phyloP scores from a whole-genome alignment of 2,797 vertebrate genomes.

The Meriones psammophilus region DNA sequence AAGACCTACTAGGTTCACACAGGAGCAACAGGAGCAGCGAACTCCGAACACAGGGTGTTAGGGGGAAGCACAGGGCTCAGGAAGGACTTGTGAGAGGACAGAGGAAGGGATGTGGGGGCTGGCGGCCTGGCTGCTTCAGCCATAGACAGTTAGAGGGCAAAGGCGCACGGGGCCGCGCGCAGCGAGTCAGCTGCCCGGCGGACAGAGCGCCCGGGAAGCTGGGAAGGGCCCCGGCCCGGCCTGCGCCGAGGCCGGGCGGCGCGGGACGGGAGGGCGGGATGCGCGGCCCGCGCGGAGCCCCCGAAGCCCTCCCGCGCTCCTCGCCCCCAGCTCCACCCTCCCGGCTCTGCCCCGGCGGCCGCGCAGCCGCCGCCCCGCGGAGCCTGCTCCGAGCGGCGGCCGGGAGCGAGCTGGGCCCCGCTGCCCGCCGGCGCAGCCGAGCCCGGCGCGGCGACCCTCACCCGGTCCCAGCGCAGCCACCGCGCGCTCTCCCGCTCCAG shows the following conservation, averaged over 20 bases:
- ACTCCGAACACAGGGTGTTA: background rate
- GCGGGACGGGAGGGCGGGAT: background rate
- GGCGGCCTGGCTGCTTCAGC: background rate
- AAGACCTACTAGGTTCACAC: background rate
- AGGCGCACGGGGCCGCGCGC: background rate
- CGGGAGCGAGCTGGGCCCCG: background rate
- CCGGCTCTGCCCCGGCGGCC: background rate
- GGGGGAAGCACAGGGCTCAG: background rate
- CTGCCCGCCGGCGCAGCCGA: background rate
- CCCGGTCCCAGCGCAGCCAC: slow-evolving; percentile 95
- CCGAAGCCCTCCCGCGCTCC: fast-evolving
- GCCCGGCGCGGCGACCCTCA: slow-evolving; percentile 78
- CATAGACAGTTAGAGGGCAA: background rate
- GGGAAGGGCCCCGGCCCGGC: background rate
- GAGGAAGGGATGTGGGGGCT: background rate
- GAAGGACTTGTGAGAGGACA: background rate
- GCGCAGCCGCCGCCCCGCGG: background rate
- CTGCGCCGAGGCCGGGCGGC: background rate
- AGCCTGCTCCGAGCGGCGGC: background rate
- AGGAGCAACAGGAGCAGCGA: background rate
- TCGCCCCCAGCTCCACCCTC: fast-evolving
- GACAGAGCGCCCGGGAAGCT: background rate
- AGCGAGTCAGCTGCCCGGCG: background rate
- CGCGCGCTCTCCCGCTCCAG: slow-evolving; percentile 82
- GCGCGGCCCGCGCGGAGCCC: background rate